Percentiles rank a stretch among this genome's conserved stretches.
Evolutionary conservation across 2,888 invertebrate genomes (phyloP).

Genomic region (Platyscelio sp.): DNA sequence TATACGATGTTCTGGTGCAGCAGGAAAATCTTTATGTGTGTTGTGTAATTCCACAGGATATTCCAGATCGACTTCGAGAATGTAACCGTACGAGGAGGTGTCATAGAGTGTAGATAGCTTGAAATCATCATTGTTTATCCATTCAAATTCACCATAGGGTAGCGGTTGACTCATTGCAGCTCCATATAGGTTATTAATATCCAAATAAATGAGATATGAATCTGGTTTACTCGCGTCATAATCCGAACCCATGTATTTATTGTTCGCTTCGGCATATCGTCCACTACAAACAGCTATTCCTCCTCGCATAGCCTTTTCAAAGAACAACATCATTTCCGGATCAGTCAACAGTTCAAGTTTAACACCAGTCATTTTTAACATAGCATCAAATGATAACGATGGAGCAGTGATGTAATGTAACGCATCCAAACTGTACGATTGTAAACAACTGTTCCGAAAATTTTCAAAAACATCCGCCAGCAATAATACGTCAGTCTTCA

Average conservation of each 20-base stretch:
- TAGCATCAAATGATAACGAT: neutral
- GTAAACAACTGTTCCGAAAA: slow-evolving; percentile 47
- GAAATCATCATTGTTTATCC: slow-evolving; percentile 14
- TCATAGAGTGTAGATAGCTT: neutral
- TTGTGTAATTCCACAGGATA: slow-evolving; percentile 39
- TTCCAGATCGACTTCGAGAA: slow-evolving; percentile 43
- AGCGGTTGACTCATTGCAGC: slow-evolving; percentile 46
- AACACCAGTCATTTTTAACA: neutral
- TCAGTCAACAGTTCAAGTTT: slow-evolving; percentile 16
- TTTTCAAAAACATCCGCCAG: slow-evolving; percentile 51
- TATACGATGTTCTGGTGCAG: slow-evolving; percentile 31
- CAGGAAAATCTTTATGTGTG: slow-evolving; percentile 13
- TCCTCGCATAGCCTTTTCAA: neutral
- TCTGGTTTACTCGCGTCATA: slow-evolving; percentile 48
- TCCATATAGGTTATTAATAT: slow-evolving; percentile 75
- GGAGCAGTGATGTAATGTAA: neutral
- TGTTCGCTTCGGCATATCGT: slow-evolving; percentile 26
- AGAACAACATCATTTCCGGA: slow-evolving; percentile 43
- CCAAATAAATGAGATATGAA: slow-evolving; percentile 66
- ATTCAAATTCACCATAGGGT: slow-evolving; percentile 67
- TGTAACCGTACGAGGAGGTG: slow-evolving; percentile 28
- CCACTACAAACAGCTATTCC: slow-evolving; percentile 23
- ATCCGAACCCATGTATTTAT: slow-evolving; percentile 32
- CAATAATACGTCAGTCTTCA: slow-evolving; percentile 4
- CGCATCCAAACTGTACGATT: neutral